These are phyloP conservation scores for Tor tambroides DNA, from an alignment of 2,113 vertebrate species.

Conservation along the genomic window DNA sequence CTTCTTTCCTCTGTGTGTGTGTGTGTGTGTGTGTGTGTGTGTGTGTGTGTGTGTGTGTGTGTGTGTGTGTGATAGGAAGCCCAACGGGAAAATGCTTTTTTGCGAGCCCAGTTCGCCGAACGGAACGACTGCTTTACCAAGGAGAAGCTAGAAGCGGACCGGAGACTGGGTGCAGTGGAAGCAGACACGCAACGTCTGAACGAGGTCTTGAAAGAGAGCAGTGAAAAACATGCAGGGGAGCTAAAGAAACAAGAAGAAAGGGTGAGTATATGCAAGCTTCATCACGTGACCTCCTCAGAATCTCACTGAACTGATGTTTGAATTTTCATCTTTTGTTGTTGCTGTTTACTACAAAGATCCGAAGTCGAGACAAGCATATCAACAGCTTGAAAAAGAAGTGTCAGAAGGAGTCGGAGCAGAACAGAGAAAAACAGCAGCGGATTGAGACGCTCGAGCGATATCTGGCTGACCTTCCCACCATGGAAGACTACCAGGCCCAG, in stretches of 20 bases:
- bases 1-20: neutral
- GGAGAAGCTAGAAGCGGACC: constrained; percentile 89
- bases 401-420: constrained; percentile 93
- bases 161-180: constrained; percentile 87
- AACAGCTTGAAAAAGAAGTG: constrained; percentile 97
- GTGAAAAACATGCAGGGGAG: constrained; percentile 88
- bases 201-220: constrained; percentile 82
- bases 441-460: constrained; percentile 97
- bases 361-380: constrained; percentile 95
- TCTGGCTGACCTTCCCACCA: constrained; percentile 90
- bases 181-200: constrained; percentile 83
- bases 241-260: constrained; percentile 96
- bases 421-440: constrained; percentile 91
- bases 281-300: neutral
- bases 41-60: neutral
- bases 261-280: constrained; percentile 70
- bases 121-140: constrained; percentile 83
- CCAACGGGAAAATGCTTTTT: constrained; percentile 90
- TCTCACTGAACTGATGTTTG: neutral
- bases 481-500: constrained; percentile 93
- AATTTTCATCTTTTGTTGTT: neutral
- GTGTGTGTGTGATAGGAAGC: constrained; percentile 81
- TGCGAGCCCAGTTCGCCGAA: constrained; percentile 91
- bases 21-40: constrained; percentile 11
- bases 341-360: constrained; percentile 77